Conservation (phyloP, 2,888 invertebrate genomes). For the Drosophila acutilabella region DNA sequence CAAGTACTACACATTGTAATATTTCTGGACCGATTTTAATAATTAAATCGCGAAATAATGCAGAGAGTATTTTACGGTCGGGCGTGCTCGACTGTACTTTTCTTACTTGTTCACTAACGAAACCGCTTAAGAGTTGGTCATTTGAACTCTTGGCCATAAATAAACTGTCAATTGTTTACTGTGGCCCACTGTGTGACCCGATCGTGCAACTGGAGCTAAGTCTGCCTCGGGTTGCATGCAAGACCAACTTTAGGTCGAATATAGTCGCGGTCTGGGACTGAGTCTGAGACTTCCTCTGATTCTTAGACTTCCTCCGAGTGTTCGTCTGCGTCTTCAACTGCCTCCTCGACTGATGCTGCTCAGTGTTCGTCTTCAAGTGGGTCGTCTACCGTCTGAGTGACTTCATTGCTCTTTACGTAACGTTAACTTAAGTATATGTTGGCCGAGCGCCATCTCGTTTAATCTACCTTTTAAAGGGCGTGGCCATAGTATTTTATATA, state of each 20-base stretch:
- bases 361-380: slow-evolving; percentile 8
- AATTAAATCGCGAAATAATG: too few species aligned
- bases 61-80: too few species aligned
- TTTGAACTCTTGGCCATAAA: neutral
- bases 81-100: too few species aligned
- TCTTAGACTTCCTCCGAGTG: too few species aligned
- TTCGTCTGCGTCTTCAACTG: slow-evolving; percentile 14
- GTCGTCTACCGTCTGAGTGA: slow-evolving; percentile 66
- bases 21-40: too few species aligned
- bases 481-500: slow-evolving; percentile 85
- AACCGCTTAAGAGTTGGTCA: too few species aligned
- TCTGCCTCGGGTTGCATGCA: slow-evolving; percentile 64
- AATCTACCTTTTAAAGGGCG: slow-evolving; percentile 85
- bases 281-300: too few species aligned
- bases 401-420: slow-evolving; percentile 82
- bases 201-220: slow-evolving; percentile 62
- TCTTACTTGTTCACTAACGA: too few species aligned
- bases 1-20: too few species aligned
- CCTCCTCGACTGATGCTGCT: neutral
- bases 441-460: slow-evolving; percentile 85
- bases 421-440: slow-evolving; percentile 82
- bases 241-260: slow-evolving; percentile 30
- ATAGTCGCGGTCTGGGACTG: slow-evolving; percentile 31
- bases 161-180: slow-evolving; percentile 1
- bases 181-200: slow-evolving; percentile 59